phyloP scores from a whole-genome alignment of 2,888 invertebrate genomes.

The Metallyticus violacea region DNA sequence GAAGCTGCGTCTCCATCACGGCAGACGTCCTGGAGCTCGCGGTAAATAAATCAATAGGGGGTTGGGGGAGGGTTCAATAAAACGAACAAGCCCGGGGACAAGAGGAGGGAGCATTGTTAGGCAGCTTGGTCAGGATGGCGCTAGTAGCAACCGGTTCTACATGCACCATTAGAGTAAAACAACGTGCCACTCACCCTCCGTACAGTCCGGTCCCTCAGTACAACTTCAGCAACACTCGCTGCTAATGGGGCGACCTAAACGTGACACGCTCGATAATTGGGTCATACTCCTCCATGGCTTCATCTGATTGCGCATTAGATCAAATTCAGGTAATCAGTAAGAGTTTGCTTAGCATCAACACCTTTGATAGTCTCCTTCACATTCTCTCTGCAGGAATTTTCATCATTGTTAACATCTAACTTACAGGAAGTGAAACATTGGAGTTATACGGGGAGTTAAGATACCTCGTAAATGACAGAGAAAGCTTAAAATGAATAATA shows the following conservation, averaged over 20 bases:
- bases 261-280: slow-evolving; percentile 22
- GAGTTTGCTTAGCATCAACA: neutral
- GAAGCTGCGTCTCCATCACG: slow-evolving; percentile 4
- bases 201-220: neutral
- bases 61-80: slow-evolving; percentile 22
- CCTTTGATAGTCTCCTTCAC: neutral
- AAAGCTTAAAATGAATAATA: too few species aligned
- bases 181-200: neutral
- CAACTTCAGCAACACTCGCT: slow-evolving; percentile 15
- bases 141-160: slow-evolving; percentile 4
- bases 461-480: too few species aligned
- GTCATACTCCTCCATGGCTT: slow-evolving; percentile 9
- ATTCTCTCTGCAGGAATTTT: neutral
- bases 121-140: neutral
- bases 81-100: slow-evolving; percentile 15
- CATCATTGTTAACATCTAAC: too few species aligned
- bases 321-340: neutral
- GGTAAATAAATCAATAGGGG: slow-evolving; percentile 30
- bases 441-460: too few species aligned
- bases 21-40: slow-evolving; percentile 22
- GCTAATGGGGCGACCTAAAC: slow-evolving; percentile 16
- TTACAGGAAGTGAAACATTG: too few species aligned
- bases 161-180: slow-evolving; percentile 32
- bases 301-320: slow-evolving; percentile 22
- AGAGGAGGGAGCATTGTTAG: slow-evolving; percentile 1